phyloP scores from a whole-genome alignment of 2,113 vertebrate genomes.

The Megaceryle torquata region DNA sequence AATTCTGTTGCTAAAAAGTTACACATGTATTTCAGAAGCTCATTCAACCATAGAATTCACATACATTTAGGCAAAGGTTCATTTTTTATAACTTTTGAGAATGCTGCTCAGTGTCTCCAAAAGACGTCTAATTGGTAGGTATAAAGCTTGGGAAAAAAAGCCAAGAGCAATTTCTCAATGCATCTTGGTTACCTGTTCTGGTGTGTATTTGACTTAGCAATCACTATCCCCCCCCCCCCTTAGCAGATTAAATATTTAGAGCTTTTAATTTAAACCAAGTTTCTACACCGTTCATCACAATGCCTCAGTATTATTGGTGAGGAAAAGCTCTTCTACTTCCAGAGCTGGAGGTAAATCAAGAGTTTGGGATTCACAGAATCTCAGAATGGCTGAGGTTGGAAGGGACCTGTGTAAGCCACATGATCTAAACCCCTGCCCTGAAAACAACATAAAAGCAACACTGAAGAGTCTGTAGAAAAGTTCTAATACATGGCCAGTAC shows the following conservation, averaged over 20 bases:
- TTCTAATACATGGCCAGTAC: background rate
- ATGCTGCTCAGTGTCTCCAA: background rate
- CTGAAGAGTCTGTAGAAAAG: background rate
- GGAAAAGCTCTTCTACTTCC: background rate
- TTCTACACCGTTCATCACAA: background rate
- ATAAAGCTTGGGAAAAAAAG: background rate
- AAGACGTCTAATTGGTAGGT: background rate
- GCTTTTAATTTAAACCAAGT: background rate
- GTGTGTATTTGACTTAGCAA: background rate
- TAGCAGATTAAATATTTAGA: background rate
- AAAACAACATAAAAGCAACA: background rate
- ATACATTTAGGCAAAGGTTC: background rate
- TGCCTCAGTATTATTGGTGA: accelerated
- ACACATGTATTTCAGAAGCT: background rate
- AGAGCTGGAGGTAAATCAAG: background rate
- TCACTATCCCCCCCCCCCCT: background rate
- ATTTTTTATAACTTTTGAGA: background rate
- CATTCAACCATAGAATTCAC: background rate
- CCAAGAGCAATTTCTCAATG: background rate
- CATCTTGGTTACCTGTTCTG: background rate
- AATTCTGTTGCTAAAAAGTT: background rate
- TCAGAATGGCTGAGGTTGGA: accelerated
- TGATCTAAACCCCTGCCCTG: background rate
- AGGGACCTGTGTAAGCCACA: background rate
- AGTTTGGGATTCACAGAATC: background rate